phyloP scores from a whole-genome alignment of 2,888 invertebrate species.

The Sclerodermus sp. region DNA sequence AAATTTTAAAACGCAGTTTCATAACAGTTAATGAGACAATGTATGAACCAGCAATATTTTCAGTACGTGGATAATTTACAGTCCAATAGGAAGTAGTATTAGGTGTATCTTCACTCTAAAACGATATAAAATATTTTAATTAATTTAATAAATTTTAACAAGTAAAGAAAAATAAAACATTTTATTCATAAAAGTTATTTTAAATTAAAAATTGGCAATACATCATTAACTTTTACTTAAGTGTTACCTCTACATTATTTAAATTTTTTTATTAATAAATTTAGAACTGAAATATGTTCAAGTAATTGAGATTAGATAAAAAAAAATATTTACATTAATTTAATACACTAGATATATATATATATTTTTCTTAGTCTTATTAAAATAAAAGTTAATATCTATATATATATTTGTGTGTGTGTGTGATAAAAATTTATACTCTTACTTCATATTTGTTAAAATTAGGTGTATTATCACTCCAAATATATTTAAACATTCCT shows the following conservation, averaged over 20 bases:
- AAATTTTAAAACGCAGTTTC: slow-evolving; percentile 57
- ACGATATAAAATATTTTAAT: slow-evolving; percentile 3
- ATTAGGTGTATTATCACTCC: slow-evolving; percentile 66
- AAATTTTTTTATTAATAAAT: too few relatives aligned
- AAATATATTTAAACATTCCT: slow-evolving; percentile 62
- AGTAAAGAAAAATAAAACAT: too few relatives aligned
- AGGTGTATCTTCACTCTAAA: slow-evolving; percentile 52
- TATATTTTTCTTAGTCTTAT: slow-evolving; percentile 6
- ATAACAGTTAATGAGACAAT: slow-evolving; percentile 62
- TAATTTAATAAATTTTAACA: too few relatives aligned
- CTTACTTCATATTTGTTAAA: slow-evolving; percentile 60
- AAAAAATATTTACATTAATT: too few relatives aligned
- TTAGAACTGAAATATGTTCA: too few relatives aligned
- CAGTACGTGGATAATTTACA: slow-evolving; percentile 62
- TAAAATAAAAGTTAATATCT: slow-evolving; percentile 4
- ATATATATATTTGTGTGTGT: slow-evolving; percentile 4
- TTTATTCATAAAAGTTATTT: too few relatives aligned
- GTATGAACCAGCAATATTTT: slow-evolving; percentile 65
- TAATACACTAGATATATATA: too few relatives aligned
- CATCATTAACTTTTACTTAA: too few relatives aligned
- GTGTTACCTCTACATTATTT: too few relatives aligned
- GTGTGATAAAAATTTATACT: background rate
- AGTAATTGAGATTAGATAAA: too few relatives aligned
- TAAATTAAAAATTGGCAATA: too few relatives aligned
- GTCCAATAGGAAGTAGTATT: slow-evolving; percentile 66